Conservation (phyloP, 2,888 invertebrate genomes). For the Cantharis flavilabris region DNA sequence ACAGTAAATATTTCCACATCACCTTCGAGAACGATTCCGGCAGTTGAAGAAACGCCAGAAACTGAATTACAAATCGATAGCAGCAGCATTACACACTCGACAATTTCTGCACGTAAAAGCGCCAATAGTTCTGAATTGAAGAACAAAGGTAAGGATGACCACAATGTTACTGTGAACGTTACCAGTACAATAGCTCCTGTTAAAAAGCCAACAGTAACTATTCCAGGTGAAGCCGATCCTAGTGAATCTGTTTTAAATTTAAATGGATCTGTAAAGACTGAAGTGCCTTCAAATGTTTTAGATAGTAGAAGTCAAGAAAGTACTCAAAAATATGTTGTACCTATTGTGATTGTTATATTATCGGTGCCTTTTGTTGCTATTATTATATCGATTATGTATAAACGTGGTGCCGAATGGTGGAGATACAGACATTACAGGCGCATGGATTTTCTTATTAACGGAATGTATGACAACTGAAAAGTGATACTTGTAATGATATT, state of each 20-base stretch:
- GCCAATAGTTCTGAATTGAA: not conserved
- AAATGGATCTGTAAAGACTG: slow-evolving; percentile 16
- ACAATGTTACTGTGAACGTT: slow-evolving; percentile 32
- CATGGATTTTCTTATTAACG: slow-evolving; percentile 88
- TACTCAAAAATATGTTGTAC: slow-evolving; percentile 70
- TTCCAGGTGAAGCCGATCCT: slow-evolving; percentile 53
- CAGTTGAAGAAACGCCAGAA: slow-evolving; percentile 60
- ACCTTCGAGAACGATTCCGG: slow-evolving; percentile 9
- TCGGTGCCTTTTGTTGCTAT: slow-evolving; percentile 76
- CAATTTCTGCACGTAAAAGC: slow-evolving; percentile 41
- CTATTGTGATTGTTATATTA: slow-evolving; percentile 73
- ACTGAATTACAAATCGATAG: not conserved
- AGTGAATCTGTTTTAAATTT: slow-evolving; percentile 10
- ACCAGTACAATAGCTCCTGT: slow-evolving; percentile 48
- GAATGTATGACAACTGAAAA: slow-evolving; percentile 72
- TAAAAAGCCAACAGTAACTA: slow-evolving; percentile 60
- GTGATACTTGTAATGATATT: not conserved
- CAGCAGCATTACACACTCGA: not conserved
- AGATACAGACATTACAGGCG: slow-evolving; percentile 82
- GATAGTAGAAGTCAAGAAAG: slow-evolving; percentile 37
- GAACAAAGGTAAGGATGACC: not conserved
- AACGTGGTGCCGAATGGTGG: slow-evolving; percentile 81
- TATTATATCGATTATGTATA: slow-evolving; percentile 68
- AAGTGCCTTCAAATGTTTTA: slow-evolving; percentile 34
- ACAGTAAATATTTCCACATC: not conserved